Conservation (phyloP, 2,113 vertebrate genomes). For the Ailuropoda melanoleuca region DNA sequence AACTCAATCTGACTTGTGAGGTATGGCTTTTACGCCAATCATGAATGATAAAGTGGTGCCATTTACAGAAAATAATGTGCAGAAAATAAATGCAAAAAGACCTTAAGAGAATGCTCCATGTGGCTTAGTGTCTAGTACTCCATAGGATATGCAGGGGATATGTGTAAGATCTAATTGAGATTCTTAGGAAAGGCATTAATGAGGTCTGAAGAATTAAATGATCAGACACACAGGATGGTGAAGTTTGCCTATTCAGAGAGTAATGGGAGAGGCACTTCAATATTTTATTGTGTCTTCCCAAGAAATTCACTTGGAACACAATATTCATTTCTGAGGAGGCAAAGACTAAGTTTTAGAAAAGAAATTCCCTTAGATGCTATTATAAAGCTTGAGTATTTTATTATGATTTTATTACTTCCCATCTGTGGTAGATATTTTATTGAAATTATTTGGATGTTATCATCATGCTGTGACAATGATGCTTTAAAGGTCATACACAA, state of each 20-base stretch:
- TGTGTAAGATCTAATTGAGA: background rate
- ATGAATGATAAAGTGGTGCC: background rate
- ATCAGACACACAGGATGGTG: background rate
- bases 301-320: slow-evolving; percentile 42
- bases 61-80: background rate
- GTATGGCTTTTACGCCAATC: background rate
- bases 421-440: slow-evolving; percentile 70
- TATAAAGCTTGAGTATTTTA: slow-evolving; percentile 66
- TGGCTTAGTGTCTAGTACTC: background rate
- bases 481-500: slow-evolving; percentile 79
- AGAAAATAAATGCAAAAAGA: background rate
- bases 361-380: slow-evolving; percentile 62
- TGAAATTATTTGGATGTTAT: slow-evolving; percentile 79
- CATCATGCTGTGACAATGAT: slow-evolving; percentile 79
- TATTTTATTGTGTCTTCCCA: background rate
- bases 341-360: slow-evolving; percentile 51
- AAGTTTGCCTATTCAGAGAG: background rate
- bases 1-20: background rate
- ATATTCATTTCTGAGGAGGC: slow-evolving; percentile 60
- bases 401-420: slow-evolving; percentile 72
- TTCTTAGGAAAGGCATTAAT: background rate
- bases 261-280: background rate
- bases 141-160: background rate
- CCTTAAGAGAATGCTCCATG: background rate
- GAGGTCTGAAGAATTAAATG: background rate